A percentile compares a stretch with the other conserved stretches of the same genome.
These are phyloP conservation scores for Furnarius figulus DNA, from an alignment of 2,113 vertebrate genomes.

Conservation along the genomic window DNA sequence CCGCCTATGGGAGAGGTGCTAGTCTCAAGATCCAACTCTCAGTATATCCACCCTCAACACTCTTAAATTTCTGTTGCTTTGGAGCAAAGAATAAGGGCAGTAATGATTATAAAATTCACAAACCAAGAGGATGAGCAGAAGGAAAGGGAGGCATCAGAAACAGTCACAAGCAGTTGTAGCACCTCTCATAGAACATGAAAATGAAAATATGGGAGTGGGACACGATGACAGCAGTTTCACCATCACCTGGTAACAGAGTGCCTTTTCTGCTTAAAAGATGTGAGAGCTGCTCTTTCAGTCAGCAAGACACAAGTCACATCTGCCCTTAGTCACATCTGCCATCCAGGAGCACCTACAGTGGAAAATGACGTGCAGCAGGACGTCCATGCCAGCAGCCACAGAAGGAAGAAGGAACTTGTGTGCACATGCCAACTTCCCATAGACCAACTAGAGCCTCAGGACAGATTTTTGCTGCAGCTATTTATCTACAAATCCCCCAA, in stretches of 20 bases:
- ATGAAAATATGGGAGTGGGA: rapidly evolving
- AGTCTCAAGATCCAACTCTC: neutral
- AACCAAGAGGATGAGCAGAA: neutral
- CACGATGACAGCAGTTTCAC: neutral
- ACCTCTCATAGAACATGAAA: neutral
- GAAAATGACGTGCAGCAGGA: neutral
- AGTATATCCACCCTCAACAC: neutral
- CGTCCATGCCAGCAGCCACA: neutral
- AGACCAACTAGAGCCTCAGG: neutral
- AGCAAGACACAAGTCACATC: rapidly evolving
- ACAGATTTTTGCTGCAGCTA: neutral
- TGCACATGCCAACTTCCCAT: rapidly evolving
- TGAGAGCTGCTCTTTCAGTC: neutral
- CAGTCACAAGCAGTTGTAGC: neutral
- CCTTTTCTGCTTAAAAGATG: neutral
- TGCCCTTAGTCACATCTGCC: neutral
- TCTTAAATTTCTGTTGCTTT: neutral
- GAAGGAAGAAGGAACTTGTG: neutral
- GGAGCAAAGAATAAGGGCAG: neutral
- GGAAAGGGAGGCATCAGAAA: neutral
- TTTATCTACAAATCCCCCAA: neutral
- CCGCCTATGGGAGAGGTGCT: neutral
- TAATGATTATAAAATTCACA: neutral
- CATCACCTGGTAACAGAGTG: neutral
- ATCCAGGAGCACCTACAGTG: neutral